Evolutionary conservation across 2,113 vertebrate species (phyloP).

Genomic region (Phyllostomus discolor): DNA sequence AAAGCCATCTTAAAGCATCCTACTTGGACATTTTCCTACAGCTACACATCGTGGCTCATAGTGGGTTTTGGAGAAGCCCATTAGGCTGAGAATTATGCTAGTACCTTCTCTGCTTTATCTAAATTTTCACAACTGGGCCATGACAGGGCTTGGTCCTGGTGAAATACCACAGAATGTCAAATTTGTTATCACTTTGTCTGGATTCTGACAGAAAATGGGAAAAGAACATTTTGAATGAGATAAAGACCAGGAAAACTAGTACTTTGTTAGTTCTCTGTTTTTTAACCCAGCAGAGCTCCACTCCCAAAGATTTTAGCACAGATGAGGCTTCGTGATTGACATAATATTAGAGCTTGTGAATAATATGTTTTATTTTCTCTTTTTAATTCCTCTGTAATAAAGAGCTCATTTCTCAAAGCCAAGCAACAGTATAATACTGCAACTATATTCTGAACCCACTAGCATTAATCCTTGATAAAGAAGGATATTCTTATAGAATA

Average conservation of each 20-base stretch:
- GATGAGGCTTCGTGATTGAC: not conserved
- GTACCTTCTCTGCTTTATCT: not conserved
- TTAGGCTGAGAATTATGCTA: not conserved
- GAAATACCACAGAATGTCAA: slow-evolving; percentile 2
- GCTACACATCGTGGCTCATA: not conserved
- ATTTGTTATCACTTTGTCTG: slow-evolving; percentile 2
- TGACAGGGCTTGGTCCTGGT: not conserved
- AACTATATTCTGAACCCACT: not conserved
- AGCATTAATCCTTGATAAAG: not conserved
- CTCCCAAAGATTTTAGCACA: not conserved
- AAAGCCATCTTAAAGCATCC: not conserved
- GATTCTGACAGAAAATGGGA: not conserved
- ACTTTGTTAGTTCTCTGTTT: not conserved
- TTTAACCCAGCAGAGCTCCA: not conserved
- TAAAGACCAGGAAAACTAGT: not conserved
- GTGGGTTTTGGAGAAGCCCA: not conserved
- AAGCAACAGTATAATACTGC: not conserved
- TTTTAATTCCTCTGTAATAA: slow-evolving; percentile 13
- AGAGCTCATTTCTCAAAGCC: not conserved
- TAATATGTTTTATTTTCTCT: slow-evolving; percentile 15
- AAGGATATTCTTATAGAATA: not conserved
- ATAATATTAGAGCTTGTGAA: not conserved
- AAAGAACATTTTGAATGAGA: not conserved
- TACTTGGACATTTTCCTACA: not conserved
- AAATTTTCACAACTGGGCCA: not conserved